Percentiles rank a stretch among this genome's conserved stretches.
These are phyloP conservation scores for Potorous gilbertii DNA, from an alignment of 2,797 vertebrate genomes.

Conservation along the genomic window DNA sequence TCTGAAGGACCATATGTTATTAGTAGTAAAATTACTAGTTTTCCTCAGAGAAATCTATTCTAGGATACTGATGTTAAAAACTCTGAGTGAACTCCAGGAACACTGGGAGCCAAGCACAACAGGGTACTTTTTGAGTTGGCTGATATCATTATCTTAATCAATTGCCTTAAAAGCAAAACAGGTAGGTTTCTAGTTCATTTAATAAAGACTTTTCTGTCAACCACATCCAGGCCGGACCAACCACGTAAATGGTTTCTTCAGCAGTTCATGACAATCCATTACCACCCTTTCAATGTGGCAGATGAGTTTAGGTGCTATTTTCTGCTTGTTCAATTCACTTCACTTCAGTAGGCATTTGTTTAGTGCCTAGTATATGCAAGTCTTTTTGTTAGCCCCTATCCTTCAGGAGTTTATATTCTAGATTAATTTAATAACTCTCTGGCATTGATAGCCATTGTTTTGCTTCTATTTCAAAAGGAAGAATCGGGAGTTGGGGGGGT, in stretches of 20 bases:
- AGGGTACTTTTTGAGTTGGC: not conserved
- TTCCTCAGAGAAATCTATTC: conserved; percentile 44
- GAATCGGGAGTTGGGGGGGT: not conserved
- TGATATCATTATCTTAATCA: conserved; percentile 23
- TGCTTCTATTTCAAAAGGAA: not conserved
- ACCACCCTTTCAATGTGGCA: not conserved
- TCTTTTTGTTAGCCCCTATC: not conserved
- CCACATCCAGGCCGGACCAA: not conserved
- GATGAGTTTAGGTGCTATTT: not conserved
- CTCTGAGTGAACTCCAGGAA: not conserved
- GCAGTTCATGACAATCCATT: not conserved
- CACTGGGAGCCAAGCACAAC: not conserved
- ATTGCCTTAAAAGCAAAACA: conserved; percentile 25
- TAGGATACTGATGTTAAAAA: conserved; percentile 33
- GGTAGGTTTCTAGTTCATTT: conserved; percentile 4
- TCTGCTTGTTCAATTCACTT: not conserved
- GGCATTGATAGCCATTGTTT: not conserved
- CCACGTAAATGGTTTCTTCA: conserved; percentile 1
- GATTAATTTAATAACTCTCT: not conserved
- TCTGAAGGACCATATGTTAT: not conserved
- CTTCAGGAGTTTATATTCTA: not conserved
- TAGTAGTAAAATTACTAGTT: conserved; percentile 14
- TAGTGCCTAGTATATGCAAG: not conserved
- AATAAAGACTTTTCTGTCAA: conserved; percentile 20
- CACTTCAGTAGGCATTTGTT: not conserved